Conservation (phyloP, 2,113 vertebrate genomes). For the Atherinomorus stipes region DNA sequence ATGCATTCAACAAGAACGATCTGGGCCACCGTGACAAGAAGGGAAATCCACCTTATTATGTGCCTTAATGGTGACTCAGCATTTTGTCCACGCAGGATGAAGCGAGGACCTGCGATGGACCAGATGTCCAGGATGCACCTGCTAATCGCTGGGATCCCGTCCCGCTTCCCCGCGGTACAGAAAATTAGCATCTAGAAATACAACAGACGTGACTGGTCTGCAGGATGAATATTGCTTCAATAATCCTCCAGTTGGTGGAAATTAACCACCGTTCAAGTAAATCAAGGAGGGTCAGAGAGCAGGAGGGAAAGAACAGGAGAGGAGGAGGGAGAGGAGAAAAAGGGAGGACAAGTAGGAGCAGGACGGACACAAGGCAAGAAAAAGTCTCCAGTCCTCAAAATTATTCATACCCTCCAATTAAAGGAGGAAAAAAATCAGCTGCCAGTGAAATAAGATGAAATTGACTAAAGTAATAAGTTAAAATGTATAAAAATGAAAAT, state of each 20-base stretch:
- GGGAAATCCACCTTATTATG: conserved; percentile 5
- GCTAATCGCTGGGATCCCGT: no score
- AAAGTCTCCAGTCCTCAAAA: no score
- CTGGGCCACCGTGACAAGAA: neutral
- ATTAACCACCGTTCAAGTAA: neutral
- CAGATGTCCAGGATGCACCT: no score
- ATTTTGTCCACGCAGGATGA: conserved; percentile 21
- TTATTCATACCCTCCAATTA: no score
- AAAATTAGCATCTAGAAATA: neutral
- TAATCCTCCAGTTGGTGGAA: neutral
- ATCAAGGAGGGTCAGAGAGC: neutral
- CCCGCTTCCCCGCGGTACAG: no score
- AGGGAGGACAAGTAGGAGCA: neutral
- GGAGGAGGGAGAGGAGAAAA: neutral
- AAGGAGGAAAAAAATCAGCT: no score
- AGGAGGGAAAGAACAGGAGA: neutral
- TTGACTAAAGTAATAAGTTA: no score
- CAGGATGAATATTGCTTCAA: neutral
- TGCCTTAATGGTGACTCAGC: conserved; percentile 26
- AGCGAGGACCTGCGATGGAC: no score
- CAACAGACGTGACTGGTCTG: neutral
- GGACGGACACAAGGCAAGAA: neutral
- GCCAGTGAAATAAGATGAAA: no score
- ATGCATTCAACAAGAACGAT: conserved; percentile 23
- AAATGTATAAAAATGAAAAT: no score